Evolutionary conservation across 2,113 vertebrate species (phyloP), one percentile per base, ranked within the genome.

Genomic region (Micronycteris hirsuta): DNA sequence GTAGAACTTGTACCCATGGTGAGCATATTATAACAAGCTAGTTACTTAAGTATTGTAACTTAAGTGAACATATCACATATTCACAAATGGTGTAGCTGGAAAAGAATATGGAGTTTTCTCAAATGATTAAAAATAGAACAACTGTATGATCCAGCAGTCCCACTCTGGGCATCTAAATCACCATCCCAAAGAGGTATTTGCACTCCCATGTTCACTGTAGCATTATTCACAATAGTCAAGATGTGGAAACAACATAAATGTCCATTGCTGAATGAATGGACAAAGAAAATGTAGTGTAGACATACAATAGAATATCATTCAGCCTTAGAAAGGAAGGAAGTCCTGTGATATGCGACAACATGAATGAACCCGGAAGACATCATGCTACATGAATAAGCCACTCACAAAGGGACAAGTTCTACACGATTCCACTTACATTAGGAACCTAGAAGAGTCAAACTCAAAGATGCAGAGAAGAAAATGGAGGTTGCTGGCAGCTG

Each of bases 51-150:
- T 83, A 5, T 14, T 63, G 28, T 63, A 83, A 89, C 67, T 74
- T 83, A 89, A 54, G 85, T 54, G 43, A 74, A n/a, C 77, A 83
- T 83, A 74, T 83, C 86, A 83, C 38, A 89, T 89, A 89, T 76
- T 91, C 54, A 89, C 74, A 92, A 96, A 81, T 67, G 24, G 22
- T 43, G 10, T 17, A 52, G 43, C 52, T 76, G 12, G 33, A 82
- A 92, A 95, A 92, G 24, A 61, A 12, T 33, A 54, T 26, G 43
- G 16, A 41, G 56, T 1, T 38, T 94, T 17, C 31, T 58, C 63
- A 70, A 78, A 83, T 38, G 61, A 31, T 74, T 63, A n/a, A 61
- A 94, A 97, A 65, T 56, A 81, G 89, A 78, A 88, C 33, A 41
- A 74, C 36, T n/a, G 10, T 7, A 26, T 63, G 70, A 88, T 47